A percentile compares a stretch with the other conserved stretches of the same genome.
Conservation (phyloP, 2,888 invertebrate genomes). For the Nephrotoma flavescens region DNA sequence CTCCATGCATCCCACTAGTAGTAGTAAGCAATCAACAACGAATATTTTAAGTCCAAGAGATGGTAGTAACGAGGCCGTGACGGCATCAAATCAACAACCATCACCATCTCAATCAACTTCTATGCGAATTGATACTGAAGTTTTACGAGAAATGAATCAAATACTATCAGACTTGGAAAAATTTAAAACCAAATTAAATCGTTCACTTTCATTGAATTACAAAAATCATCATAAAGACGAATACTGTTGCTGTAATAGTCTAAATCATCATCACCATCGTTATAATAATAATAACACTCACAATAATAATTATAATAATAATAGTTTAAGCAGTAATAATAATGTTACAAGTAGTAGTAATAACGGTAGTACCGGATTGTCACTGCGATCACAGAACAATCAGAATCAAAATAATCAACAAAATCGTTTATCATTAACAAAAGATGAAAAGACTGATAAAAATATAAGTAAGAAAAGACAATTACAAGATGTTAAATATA, state of each 20-base stretch:
- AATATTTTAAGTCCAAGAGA: neutral
- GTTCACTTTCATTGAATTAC: slow-evolving; percentile 13
- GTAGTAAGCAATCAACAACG: neutral
- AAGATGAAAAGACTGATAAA: slow-evolving; percentile 64
- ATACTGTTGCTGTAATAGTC: slow-evolving; percentile 9
- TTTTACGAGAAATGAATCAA: slow-evolving; percentile 11
- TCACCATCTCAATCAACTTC: neutral
- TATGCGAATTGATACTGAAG: slow-evolving; percentile 5
- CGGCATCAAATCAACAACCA: neutral
- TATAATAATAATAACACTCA: neutral
- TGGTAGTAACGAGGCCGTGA: neutral
- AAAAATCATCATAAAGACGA: slow-evolving; percentile 10
- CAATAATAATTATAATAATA: slow-evolving; percentile 6
- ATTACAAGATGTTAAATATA: slow-evolving; percentile 24
- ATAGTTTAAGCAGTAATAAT: neutral
- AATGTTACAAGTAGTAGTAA: slow-evolving; percentile 2
- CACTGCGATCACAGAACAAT: slow-evolving; percentile 24
- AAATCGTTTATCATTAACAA: slow-evolving; percentile 35
- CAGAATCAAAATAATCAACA: slow-evolving; percentile 13
- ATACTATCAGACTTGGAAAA: slow-evolving; percentile 12
- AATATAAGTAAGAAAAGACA: slow-evolving; percentile 62
- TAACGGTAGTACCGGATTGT: neutral
- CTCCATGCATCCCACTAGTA: slow-evolving; percentile 5
- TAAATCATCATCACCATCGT: neutral
- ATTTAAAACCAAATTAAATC: slow-evolving; percentile 12